These are phyloP conservation scores for Eulemur albifrons DNA, from an alignment of 2,797 vertebrate species.

Conservation along the genomic window DNA sequence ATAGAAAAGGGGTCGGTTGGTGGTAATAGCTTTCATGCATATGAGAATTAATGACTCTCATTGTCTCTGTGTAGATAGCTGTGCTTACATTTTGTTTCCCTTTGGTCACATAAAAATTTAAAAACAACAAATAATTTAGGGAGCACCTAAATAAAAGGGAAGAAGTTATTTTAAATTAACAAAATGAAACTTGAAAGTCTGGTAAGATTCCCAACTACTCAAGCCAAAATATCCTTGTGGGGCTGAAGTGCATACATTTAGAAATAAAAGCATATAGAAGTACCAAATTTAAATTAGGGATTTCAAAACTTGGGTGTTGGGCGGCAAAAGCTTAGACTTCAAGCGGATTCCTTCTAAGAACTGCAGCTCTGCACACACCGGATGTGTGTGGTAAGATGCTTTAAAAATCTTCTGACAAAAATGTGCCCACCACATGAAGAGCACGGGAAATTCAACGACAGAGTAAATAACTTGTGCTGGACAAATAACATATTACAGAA, in stretches of 20 bases:
- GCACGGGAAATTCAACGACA: slow-evolving; percentile 51
- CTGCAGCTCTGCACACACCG: not conserved
- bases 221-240: slow-evolving; percentile 67
- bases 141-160: slow-evolving; percentile 16
- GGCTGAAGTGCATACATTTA: slow-evolving; percentile 53
- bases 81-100: slow-evolving; percentile 60
- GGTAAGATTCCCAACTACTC: slow-evolving; percentile 56
- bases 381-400: accelerated
- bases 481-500: slow-evolving; percentile 54
- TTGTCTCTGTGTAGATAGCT: not conserved
- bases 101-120: slow-evolving; percentile 6
- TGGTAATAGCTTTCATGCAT: slow-evolving; percentile 4
- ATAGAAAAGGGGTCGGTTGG: not conserved
- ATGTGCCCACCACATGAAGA: slow-evolving; percentile 56
- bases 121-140: not conserved
- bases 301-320: slow-evolving; percentile 31
- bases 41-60: slow-evolving; percentile 43
- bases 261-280: slow-evolving; percentile 60
- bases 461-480: slow-evolving; percentile 58
- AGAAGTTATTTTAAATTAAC: slow-evolving; percentile 62
- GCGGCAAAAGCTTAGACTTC: slow-evolving; percentile 29
- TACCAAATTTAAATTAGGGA: not conserved
- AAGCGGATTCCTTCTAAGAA: slow-evolving; percentile 55
- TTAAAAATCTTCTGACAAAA: slow-evolving; percentile 63
- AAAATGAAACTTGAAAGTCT: slow-evolving; percentile 25